Conservation (phyloP, 2,888 invertebrate species). For the Antheraea assamensis region DNA sequence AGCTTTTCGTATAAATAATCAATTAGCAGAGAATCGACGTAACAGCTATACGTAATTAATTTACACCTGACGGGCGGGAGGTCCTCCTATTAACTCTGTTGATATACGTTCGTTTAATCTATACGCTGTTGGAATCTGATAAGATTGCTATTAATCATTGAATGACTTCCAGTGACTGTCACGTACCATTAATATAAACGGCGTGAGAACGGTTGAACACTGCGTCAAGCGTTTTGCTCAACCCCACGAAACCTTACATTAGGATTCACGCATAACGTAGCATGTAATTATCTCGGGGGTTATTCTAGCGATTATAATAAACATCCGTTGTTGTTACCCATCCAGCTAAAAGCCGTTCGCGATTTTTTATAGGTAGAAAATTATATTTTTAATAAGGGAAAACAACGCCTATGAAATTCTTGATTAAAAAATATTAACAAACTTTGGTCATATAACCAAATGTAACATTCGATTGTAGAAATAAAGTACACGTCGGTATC, state of each 20-base stretch:
- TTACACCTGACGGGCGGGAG: conserved; percentile 60
- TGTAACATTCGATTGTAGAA: conserved; percentile 21
- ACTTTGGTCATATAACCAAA: conserved; percentile 43
- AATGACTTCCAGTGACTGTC: conserved; percentile 47
- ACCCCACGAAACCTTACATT: neutral
- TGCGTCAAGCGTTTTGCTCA: neutral
- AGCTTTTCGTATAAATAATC: conserved; percentile 52
- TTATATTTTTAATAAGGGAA: conserved; percentile 48
- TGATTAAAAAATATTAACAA: conserved; percentile 74
- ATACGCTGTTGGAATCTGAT: conserved; percentile 63
- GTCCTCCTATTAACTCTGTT: conserved; percentile 55
- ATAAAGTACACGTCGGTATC: neutral
- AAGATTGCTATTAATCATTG: conserved; percentile 70
- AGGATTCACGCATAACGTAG: neutral
- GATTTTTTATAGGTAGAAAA: conserved; percentile 45
- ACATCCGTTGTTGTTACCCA: conserved; percentile 38
- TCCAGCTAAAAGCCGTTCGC: conserved; percentile 28
- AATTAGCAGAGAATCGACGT: conserved; percentile 60
- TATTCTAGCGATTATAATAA: conserved; percentile 39
- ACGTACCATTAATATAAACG: conserved; percentile 1
- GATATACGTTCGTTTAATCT: conserved; percentile 58
- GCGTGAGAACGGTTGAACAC: neutral
- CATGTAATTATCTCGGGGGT: conserved; percentile 34
- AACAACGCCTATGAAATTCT: conserved; percentile 66
- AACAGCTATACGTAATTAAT: conserved; percentile 67